phyloP scores from a whole-genome alignment of 2,888 invertebrate genomes.

The Hybos culiciformis region DNA sequence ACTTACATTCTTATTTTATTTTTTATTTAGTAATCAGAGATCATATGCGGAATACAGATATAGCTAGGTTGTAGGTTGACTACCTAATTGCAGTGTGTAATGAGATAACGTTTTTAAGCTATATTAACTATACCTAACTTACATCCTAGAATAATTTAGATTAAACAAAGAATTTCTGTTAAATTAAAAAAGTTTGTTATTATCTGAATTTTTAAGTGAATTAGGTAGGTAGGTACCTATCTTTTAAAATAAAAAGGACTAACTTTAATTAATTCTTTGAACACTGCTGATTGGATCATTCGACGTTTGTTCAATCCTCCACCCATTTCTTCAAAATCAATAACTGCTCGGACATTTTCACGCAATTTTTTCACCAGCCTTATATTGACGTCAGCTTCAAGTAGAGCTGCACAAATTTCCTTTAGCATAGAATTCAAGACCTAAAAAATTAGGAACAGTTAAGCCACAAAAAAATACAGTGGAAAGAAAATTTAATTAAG shows the following conservation, averaged over 20 bases:
- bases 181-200: no score
- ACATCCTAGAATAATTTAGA: no score
- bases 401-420: conserved; percentile 91
- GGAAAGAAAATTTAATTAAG: conserved; percentile 2
- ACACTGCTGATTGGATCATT: conserved; percentile 98
- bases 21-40: no score
- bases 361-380: conserved; percentile 85
- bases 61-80: no score
- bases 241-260: conserved; percentile 4
- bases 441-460: conserved; percentile 34
- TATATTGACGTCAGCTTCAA: conserved; percentile 97
- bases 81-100: no score
- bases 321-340: conserved; percentile 99
- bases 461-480: conserved; percentile 4
- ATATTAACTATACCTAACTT: no score
- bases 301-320: conserved; percentile 93
- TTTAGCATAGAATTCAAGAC: conserved; percentile 98
- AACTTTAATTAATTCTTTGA: conserved; percentile 94
- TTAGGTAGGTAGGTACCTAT: no score
- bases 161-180: no score
- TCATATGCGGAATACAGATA: no score
- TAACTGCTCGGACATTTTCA: conserved; percentile 93
- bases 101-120: no score
- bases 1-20: no score
- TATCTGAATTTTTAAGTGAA: no score